phyloP scores from a whole-genome alignment of 2,113 vertebrate species.

The Piliocolobus tephrosceles region DNA sequence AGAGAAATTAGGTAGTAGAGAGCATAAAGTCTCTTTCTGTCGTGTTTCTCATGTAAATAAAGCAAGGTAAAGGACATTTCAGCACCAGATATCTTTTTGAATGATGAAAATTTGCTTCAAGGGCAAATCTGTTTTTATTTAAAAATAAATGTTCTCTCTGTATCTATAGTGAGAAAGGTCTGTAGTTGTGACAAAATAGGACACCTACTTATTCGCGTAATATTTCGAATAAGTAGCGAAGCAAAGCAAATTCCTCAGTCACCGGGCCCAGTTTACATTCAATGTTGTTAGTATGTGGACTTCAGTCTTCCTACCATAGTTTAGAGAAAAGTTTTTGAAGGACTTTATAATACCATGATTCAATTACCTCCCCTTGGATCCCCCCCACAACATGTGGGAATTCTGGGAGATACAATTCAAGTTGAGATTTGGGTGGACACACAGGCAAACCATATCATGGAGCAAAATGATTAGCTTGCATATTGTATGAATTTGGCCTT shows the following conservation, averaged over 20 bases:
- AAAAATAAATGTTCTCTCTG: slow-evolving; percentile 37
- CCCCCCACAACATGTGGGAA: no score
- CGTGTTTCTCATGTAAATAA: slow-evolving; percentile 68
- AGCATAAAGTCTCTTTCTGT: slow-evolving; percentile 15
- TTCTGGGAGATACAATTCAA: no score
- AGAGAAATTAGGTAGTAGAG: slow-evolving; percentile 68
- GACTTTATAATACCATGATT: background rate
- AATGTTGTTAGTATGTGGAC: background rate
- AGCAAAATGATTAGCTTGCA: no score
- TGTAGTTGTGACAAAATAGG: slow-evolving; percentile 26
- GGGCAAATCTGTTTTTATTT: background rate
- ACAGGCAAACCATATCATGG: no score
- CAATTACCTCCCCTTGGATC: no score
- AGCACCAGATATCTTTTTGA: slow-evolving; percentile 14
- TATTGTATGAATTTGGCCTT: no score
- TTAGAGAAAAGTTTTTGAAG: background rate
- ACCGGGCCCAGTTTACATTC: background rate
- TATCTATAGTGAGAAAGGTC: background rate
- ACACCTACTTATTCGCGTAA: background rate
- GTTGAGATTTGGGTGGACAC: no score
- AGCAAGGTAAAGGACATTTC: slow-evolving; percentile 43
- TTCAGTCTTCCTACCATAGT: background rate
- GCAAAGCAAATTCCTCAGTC: background rate
- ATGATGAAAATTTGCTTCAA: slow-evolving; percentile 39
- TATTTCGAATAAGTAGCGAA: background rate